Percentiles rank a stretch among this genome's conserved stretches.
phyloP scores from a whole-genome alignment of 2,888 invertebrate genomes.

The Orthonychiurus folsomi region DNA sequence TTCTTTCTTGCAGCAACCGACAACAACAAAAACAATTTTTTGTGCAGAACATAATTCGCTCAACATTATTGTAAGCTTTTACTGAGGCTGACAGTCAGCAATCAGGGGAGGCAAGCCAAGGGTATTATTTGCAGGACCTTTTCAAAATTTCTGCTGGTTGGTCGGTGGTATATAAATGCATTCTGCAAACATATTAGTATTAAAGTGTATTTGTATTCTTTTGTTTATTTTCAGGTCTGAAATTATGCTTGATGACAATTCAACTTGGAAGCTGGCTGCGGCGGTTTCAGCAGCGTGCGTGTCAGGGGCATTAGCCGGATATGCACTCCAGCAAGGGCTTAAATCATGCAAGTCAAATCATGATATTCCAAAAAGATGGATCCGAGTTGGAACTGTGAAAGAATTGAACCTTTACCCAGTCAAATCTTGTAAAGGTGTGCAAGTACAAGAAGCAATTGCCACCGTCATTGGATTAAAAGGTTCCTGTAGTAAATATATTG shows the following conservation, averaged over 20 bases:
- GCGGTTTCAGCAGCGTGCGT: slow-evolving; percentile 9
- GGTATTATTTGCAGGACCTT: too few relatives aligned
- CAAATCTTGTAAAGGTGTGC: slow-evolving; percentile 34
- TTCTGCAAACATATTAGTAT: too few relatives aligned
- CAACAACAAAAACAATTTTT: too few relatives aligned
- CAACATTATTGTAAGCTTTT: too few relatives aligned
- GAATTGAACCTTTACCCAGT: slow-evolving; percentile 36
- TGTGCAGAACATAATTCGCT: too few relatives aligned
- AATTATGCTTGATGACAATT: not conserved
- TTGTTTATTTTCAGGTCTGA: too few relatives aligned
- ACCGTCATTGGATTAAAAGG: slow-evolving; percentile 32
- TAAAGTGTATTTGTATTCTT: too few relatives aligned
- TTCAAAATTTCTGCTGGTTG: too few relatives aligned
- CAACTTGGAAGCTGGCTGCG: slow-evolving; percentile 7
- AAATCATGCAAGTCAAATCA: not conserved
- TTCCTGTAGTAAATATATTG: slow-evolving; percentile 12
- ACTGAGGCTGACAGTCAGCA: too few relatives aligned
- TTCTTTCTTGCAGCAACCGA: too few relatives aligned
- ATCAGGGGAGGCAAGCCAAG: too few relatives aligned
- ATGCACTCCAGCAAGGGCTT: not conserved
- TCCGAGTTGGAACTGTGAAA: slow-evolving; percentile 35
- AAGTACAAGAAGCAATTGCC: slow-evolving; percentile 26
- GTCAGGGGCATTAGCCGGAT: slow-evolving; percentile 4
- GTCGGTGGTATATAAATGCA: too few relatives aligned
- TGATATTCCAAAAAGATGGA: slow-evolving; percentile 32